A percentile compares a stretch with the other conserved stretches of the same genome.
Conservation (phyloP, 2,113 vertebrate species). For the Lophura nycthemera region DNA sequence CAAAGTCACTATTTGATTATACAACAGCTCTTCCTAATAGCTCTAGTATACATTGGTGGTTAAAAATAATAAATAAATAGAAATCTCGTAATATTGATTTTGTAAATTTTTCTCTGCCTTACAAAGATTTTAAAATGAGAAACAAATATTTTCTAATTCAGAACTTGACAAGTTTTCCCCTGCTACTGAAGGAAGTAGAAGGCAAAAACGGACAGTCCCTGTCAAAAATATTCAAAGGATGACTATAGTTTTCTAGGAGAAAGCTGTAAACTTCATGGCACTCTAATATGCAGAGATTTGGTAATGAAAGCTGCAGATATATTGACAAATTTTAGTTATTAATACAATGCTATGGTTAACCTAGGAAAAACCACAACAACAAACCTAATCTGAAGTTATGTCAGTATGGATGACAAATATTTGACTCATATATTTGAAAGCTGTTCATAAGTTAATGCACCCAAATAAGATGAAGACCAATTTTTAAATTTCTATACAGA, state of each 20-base stretch:
- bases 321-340: background rate
- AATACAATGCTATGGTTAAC: background rate
- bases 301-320: background rate
- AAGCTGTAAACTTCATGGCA: background rate
- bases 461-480: background rate
- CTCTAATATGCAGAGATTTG: background rate
- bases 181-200: background rate
- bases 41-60: rapidly evolving
- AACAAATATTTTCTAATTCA: background rate
- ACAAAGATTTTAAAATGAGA: background rate
- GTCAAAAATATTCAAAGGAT: background rate
- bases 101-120: background rate
- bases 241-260: background rate
- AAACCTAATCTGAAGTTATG: background rate
- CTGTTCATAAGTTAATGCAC: background rate
- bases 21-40: background rate
- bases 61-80: background rate
- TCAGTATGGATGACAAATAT: background rate
- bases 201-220: background rate
- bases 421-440: background rate
- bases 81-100: background rate
- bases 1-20: background rate
- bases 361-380: background rate
- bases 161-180: background rate
- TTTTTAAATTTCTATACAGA: background rate